Evolutionary conservation across 2,113 vertebrate genomes (phyloP).

Genomic region (Chauna torquata): DNA sequence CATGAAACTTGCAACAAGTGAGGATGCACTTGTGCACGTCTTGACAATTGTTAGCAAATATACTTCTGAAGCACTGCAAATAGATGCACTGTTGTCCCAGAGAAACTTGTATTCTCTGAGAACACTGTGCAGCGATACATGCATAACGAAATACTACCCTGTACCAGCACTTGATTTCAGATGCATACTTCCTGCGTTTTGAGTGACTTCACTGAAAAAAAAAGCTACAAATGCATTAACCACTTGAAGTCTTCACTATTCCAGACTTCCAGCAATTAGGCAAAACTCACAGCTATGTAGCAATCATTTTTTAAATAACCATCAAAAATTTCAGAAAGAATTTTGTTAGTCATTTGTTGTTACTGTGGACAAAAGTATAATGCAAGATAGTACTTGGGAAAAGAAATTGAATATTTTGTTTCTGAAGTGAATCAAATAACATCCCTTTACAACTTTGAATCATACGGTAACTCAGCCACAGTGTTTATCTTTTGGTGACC

Average conservation of each 20-base stretch:
- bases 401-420: background rate
- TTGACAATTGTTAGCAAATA: background rate
- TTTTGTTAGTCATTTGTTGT: background rate
- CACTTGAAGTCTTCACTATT: background rate
- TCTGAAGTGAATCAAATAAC: background rate
- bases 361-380: background rate
- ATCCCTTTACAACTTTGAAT: background rate
- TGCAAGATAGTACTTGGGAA: background rate
- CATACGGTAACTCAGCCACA: background rate
- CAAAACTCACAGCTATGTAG: background rate
- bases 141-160: background rate
- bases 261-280: background rate
- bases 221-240: background rate
- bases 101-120: background rate
- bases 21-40: accelerated
- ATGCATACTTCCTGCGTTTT: background rate
- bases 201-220: background rate
- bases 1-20: background rate
- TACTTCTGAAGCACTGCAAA: background rate
- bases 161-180: background rate
- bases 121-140: background rate
- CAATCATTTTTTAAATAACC: background rate
- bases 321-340: background rate
- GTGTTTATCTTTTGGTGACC: background rate
- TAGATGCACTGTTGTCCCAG: background rate